Percentiles rank a stretch among this genome's conserved stretches.
Conservation (phyloP, 2,888 invertebrate genomes). For the Macrostomum cliftonense region DNA sequence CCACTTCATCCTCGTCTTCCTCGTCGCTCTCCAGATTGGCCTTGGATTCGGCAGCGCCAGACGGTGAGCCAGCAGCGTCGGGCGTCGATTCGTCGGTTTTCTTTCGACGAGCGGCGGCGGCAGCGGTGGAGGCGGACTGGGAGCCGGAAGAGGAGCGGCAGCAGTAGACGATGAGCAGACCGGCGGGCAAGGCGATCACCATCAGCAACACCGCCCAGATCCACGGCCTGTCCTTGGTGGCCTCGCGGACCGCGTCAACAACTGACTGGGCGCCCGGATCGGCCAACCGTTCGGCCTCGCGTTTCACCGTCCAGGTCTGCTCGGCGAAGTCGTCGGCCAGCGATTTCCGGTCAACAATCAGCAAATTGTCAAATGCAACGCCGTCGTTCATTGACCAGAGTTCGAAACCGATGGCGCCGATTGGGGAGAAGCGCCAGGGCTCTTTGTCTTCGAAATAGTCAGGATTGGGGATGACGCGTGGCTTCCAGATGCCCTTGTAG, state of each 20-base stretch:
- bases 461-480: constrained; percentile 68
- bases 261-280: constrained; percentile 18
- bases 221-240: constrained; percentile 69
- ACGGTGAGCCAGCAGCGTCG: constrained; percentile 16
- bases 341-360: constrained; percentile 62
- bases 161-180: constrained; percentile 60
- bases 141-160: constrained; percentile 37
- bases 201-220: constrained; percentile 68
- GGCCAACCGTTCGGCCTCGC: constrained; percentile 38
- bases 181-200: constrained; percentile 56
- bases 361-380: constrained; percentile 81
- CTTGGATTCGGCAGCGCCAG: constrained; percentile 8
- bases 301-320: constrained; percentile 64
- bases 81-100: constrained; percentile 28
- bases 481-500: constrained; percentile 43
- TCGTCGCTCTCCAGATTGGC: constrained; percentile 2
- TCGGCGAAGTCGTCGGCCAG: constrained; percentile 61
- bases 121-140: not conserved
- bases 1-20: constrained; percentile 2
- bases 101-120: constrained; percentile 16
- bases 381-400: constrained; percentile 92
- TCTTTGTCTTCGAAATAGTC: constrained; percentile 70
- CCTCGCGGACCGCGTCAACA: constrained; percentile 42
- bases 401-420: constrained; percentile 73
- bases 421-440: constrained; percentile 56